A percentile compares a stretch with the other conserved stretches of the same genome.
phyloP scores from a whole-genome alignment of 2,797 vertebrate species.

The Anabas testudineus region DNA sequence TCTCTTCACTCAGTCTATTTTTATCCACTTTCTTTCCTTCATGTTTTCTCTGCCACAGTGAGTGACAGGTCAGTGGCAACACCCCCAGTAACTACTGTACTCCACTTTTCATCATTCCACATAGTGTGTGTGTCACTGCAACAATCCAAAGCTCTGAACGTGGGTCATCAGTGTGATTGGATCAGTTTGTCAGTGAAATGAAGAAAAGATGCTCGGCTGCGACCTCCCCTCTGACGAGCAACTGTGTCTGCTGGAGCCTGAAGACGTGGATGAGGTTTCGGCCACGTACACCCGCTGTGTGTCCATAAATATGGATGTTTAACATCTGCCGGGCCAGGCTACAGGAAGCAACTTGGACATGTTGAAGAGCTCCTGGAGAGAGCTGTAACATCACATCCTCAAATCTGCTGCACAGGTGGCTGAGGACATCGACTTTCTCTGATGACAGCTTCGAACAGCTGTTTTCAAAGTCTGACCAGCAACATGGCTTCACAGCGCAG shows the following conservation, averaged over 20 bases:
- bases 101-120: background rate
- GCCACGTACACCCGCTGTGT: background rate
- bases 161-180: background rate
- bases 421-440: background rate
- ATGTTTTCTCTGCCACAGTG: too few species aligned
- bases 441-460: background rate
- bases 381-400: background rate
- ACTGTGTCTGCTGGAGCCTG: background rate
- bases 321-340: background rate
- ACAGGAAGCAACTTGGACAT: background rate
- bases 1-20: background rate
- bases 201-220: background rate
- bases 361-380: background rate
- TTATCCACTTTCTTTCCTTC: too few species aligned
- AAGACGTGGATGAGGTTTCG: background rate
- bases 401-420: background rate
- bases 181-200: slow-evolving; percentile 2
- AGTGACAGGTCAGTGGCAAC: background rate
- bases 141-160: background rate
- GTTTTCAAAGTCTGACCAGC: background rate
- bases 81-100: background rate
- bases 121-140: background rate
- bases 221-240: background rate
- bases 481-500: too few species aligned
- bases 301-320: background rate